Evolutionary conservation across 1,140 invertebrate genomes (phyloP).

Genomic region (Hyphantria cunea): DNA sequence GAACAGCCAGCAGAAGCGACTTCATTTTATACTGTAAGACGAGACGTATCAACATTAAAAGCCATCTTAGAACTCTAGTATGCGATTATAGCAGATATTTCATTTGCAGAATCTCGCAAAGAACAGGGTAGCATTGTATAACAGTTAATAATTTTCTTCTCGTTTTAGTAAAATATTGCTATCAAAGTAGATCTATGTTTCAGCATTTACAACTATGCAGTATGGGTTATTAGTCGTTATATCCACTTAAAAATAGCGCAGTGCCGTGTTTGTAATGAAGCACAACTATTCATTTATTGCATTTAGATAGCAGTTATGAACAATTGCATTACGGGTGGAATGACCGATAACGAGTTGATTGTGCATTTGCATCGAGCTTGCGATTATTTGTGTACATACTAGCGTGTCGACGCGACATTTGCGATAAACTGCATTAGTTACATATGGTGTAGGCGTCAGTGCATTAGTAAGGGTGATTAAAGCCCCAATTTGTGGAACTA

Average conservation of each 20-base stretch:
- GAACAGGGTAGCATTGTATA: too few species aligned
- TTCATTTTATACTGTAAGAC: too few species aligned
- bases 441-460: neutral
- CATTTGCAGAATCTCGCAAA: too few species aligned
- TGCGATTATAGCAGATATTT: too few species aligned
- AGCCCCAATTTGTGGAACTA: too few species aligned
- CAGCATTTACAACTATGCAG: neutral
- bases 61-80: too few species aligned
- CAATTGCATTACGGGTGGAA: slow-evolving; percentile 12
- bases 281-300: slow-evolving; percentile 18
- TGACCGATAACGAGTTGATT: slow-evolving; percentile 27
- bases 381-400: neutral
- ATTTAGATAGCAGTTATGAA: slow-evolving; percentile 19
- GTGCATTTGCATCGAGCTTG: slow-evolving; percentile 13
- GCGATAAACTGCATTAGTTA: slow-evolving; percentile 17
- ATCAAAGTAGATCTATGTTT: too few species aligned
- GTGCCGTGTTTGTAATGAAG: slow-evolving; percentile 11
- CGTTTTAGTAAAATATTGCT: too few species aligned
- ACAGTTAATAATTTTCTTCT: too few species aligned
- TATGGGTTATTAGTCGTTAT: neutral
- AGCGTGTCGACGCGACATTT: neutral
- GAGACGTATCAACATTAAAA: too few species aligned
- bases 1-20: too few species aligned
- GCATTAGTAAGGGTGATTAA: too few species aligned
- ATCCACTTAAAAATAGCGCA: slow-evolving; percentile 11